Conservation (phyloP, 2,113 vertebrate genomes). For the Lynx canadensis region DNA sequence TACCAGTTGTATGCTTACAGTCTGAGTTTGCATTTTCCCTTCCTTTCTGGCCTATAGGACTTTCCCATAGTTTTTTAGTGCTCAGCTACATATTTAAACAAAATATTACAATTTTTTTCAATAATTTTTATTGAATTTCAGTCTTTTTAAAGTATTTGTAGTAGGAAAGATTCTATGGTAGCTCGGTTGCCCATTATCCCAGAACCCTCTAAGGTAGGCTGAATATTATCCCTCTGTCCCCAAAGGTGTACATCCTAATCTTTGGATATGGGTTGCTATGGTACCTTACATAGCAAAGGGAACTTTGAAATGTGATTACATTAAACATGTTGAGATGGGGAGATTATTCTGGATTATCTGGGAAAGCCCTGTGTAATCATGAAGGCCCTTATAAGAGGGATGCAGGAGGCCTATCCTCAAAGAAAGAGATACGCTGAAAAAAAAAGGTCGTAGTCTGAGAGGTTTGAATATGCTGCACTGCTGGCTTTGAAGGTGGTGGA, state of each 20-base stretch:
- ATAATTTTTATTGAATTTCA: background rate
- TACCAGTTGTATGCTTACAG: background rate
- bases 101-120: background rate
- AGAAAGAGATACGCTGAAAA: background rate
- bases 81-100: background rate
- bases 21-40: slow-evolving; percentile 11
- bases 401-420: background rate
- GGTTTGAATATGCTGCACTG: background rate
- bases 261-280: background rate
- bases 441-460: background rate
- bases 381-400: background rate
- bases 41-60: background rate
- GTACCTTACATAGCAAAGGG: background rate
- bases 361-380: background rate
- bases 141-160: background rate
- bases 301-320: background rate
- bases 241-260: background rate
- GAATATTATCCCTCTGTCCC: background rate
- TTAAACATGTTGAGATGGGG: background rate
- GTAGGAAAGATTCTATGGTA: background rate
- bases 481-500: background rate
- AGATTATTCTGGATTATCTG: background rate
- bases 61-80: background rate
- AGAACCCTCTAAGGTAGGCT: background rate
- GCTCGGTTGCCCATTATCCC: background rate